These are phyloP conservation scores for Prietella phreatophila DNA, from an alignment of 2,113 vertebrate species.

Conservation along the genomic window DNA sequence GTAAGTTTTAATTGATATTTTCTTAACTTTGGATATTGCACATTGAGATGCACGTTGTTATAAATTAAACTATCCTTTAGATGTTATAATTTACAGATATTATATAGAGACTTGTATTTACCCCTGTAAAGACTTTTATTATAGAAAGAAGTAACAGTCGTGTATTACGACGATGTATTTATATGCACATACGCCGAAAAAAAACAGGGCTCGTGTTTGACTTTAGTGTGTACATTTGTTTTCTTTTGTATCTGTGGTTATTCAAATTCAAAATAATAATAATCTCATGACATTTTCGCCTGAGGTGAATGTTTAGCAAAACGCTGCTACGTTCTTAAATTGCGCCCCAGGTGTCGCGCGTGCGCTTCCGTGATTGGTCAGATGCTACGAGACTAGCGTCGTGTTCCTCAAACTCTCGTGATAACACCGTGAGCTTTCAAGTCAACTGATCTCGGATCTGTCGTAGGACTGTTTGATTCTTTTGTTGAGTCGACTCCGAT, in stretches of 20 bases:
- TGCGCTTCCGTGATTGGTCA: not conserved
- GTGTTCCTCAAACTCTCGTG: not conserved
- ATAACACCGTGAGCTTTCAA: not conserved
- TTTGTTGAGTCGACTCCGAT: not conserved
- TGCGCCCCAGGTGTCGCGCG: not conserved
- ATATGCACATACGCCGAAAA: not conserved
- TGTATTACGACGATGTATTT: not conserved
- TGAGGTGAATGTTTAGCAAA: not conserved
- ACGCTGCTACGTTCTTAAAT: not conserved
- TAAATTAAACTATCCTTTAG: not conserved
- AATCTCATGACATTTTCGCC: not conserved
- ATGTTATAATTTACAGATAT: too few species aligned
- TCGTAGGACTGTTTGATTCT: not conserved
- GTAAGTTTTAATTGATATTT: not conserved
- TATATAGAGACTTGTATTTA: too few species aligned
- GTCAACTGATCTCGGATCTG: not conserved
- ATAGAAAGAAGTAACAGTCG: too few species aligned
- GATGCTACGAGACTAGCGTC: not conserved
- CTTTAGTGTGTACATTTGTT: not conserved
- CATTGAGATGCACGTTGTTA: not conserved
- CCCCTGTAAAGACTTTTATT: too few species aligned
- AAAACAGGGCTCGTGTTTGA: not conserved
- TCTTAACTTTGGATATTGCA: not conserved
- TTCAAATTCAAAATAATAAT: not conserved
- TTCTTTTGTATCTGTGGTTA: not conserved